Evolutionary conservation across 2,888 invertebrate species (phyloP).

Genomic region (Drosophila neotestacea): DNA sequence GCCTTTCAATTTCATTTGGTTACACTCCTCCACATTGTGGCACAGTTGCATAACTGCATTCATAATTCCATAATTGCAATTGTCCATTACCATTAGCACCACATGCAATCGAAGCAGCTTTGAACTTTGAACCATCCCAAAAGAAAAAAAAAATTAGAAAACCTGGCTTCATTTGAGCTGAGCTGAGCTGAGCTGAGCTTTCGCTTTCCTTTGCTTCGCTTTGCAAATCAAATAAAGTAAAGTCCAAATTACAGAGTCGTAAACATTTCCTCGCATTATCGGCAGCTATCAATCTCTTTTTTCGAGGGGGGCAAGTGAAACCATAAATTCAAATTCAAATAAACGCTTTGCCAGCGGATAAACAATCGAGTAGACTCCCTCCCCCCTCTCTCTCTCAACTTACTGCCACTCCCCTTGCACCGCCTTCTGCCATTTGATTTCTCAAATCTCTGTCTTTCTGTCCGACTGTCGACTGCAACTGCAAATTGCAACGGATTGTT

Average conservation of each 20-base stretch:
- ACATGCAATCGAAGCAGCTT: slow-evolving; percentile 55
- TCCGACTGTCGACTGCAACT: slow-evolving; percentile 48
- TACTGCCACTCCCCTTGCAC: neutral
- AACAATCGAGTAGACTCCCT: slow-evolving; percentile 26
- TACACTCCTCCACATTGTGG: slow-evolving; percentile 38
- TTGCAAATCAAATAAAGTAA: slow-evolving; percentile 77
- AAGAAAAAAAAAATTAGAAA: neutral
- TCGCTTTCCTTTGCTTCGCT: slow-evolving; percentile 75
- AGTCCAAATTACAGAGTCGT: slow-evolving; percentile 78
- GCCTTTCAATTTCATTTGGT: slow-evolving; percentile 5
- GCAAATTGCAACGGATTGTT: slow-evolving; percentile 66
- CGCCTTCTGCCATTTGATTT: slow-evolving; percentile 39
- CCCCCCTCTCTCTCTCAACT: neutral
- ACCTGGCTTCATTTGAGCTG: neutral
- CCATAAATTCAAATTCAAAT: slow-evolving; percentile 80
- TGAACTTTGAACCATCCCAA: slow-evolving; percentile 59
- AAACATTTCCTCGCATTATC: slow-evolving; percentile 81
- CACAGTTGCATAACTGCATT: slow-evolving; percentile 55
- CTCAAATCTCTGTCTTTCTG: slow-evolving; percentile 1
- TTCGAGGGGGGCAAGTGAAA: slow-evolving; percentile 71
- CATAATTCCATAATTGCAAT: slow-evolving; percentile 57
- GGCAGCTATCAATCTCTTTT: slow-evolving; percentile 77
- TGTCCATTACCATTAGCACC: slow-evolving; percentile 70
- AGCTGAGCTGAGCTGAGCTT: neutral
- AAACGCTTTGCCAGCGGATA: slow-evolving; percentile 52